Conservation (phyloP, 2,888 invertebrate genomes). For the Caenorhabditis virilis region DNA sequence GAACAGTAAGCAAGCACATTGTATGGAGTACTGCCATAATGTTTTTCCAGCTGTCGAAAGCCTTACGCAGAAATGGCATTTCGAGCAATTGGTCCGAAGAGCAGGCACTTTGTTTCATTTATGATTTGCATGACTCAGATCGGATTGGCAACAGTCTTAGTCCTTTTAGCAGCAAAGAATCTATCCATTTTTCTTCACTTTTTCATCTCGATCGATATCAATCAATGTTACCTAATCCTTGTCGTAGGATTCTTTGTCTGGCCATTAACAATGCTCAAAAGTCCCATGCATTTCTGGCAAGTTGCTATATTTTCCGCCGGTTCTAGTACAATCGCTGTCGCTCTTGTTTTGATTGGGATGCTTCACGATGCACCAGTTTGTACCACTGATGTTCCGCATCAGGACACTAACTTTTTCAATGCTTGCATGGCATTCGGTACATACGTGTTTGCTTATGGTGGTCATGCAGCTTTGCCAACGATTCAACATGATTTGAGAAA, state of each 20-base stretch:
- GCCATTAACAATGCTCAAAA: conserved; percentile 46
- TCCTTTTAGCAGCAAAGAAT: conserved; percentile 45
- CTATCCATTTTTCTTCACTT: conserved; percentile 44
- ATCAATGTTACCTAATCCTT: conserved; percentile 43
- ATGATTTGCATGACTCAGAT: conserved; percentile 44
- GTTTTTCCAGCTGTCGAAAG: conserved; percentile 36
- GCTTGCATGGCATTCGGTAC: conserved; percentile 48
- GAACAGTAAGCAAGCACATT: conserved; percentile 36
- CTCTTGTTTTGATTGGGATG: conserved; percentile 36
- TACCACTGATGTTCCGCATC: conserved; percentile 27
- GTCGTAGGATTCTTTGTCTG: conserved; percentile 41
- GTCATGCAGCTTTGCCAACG: conserved; percentile 50
- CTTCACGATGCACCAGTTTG: conserved; percentile 41
- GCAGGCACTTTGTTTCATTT: conserved; percentile 12
- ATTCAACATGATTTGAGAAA: conserved; percentile 58
- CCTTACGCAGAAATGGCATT: conserved; percentile 48
- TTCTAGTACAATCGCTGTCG: conserved; percentile 37
- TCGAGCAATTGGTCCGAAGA: conserved; percentile 38
- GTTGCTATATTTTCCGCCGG: conserved; percentile 45
- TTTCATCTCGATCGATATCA: conserved; percentile 39
- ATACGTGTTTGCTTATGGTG: conserved; percentile 46
- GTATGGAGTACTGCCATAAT: not conserved
- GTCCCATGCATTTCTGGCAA: conserved; percentile 52
- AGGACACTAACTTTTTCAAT: conserved; percentile 18
- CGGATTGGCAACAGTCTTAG: conserved; percentile 43